Evolutionary conservation across 2,113 vertebrate genomes (phyloP).

Genomic region (Grammomys dolichurus): DNA sequence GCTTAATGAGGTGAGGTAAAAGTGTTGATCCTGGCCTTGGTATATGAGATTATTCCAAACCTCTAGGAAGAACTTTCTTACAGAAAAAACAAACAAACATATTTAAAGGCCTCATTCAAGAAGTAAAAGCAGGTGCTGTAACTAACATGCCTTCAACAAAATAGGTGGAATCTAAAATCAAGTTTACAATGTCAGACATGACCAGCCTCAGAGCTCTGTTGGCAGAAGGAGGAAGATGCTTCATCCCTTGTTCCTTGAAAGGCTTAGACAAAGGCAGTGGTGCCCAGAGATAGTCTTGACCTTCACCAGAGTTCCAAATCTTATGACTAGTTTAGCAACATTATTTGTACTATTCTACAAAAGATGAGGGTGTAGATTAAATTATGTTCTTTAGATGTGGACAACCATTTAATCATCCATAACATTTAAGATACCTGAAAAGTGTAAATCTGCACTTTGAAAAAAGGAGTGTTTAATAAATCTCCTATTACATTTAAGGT

Average conservation of each 20-base stretch:
- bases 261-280: background rate
- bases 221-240: background rate
- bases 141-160: background rate
- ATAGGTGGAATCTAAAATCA: background rate
- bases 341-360: background rate
- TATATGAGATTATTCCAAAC: background rate
- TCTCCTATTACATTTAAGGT: background rate
- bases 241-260: background rate
- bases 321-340: background rate
- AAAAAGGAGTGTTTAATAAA: background rate
- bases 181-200: background rate
- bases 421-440: slow-evolving; percentile 44
- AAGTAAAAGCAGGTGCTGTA: background rate
- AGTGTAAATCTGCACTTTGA: slow-evolving; percentile 35
- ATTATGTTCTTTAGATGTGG: background rate
- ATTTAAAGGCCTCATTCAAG: background rate
- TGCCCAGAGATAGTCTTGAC: background rate
- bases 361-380: background rate
- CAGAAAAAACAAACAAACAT: background rate
- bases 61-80: background rate
- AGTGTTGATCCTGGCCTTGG: background rate
- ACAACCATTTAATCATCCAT: background rate
- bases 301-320: background rate
- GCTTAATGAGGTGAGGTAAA: background rate
- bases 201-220: background rate